Evolutionary conservation across 64 coral and sea anemone species (phyloP).

Genomic region (Montipora foliosa): DNA sequence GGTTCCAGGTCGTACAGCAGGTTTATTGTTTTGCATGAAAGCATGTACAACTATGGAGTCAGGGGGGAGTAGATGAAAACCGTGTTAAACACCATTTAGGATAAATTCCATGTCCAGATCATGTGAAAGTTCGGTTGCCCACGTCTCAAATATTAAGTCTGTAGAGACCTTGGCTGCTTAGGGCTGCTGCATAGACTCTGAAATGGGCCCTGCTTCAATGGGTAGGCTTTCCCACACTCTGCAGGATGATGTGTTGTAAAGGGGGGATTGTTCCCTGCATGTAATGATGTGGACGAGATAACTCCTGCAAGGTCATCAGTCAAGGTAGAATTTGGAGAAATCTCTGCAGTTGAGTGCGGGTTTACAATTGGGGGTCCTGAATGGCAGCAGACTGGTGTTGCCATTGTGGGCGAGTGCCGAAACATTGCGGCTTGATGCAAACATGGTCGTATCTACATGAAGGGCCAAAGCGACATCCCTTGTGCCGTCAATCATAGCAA

Average conservation of each 20-base stretch:
- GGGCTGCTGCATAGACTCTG: constrained; percentile 48
- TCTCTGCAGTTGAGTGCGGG: constrained; percentile 61
- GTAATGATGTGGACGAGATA: constrained; percentile 30
- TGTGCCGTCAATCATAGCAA: constrained; percentile 49
- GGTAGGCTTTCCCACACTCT: constrained; percentile 11
- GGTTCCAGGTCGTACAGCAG: background rate
- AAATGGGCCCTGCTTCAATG: constrained; percentile 30
- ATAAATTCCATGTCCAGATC: constrained; percentile 56
- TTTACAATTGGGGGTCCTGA: constrained; percentile 32
- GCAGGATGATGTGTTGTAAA: background rate
- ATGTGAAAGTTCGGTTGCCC: constrained; percentile 57
- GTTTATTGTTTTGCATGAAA: constrained; percentile 40
- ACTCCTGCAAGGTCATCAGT: constrained; percentile 39
- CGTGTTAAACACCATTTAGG: constrained; percentile 41
- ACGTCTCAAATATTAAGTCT: constrained; percentile 65
- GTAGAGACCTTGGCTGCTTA: constrained; percentile 70
- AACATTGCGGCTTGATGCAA: constrained; percentile 58
- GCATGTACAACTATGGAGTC: constrained; percentile 2
- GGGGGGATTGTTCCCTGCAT: constrained; percentile 18
- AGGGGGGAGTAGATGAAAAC: constrained; percentile 46
- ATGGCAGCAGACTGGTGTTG: constrained; percentile 15
- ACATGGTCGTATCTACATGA: constrained; percentile 62
- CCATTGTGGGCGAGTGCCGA: constrained; percentile 49
- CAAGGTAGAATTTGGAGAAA: constrained; percentile 32
- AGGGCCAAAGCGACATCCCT: constrained; percentile 57